Conservation (phyloP, 1,140 invertebrate genomes). For the Diorhabda sublineata region DNA sequence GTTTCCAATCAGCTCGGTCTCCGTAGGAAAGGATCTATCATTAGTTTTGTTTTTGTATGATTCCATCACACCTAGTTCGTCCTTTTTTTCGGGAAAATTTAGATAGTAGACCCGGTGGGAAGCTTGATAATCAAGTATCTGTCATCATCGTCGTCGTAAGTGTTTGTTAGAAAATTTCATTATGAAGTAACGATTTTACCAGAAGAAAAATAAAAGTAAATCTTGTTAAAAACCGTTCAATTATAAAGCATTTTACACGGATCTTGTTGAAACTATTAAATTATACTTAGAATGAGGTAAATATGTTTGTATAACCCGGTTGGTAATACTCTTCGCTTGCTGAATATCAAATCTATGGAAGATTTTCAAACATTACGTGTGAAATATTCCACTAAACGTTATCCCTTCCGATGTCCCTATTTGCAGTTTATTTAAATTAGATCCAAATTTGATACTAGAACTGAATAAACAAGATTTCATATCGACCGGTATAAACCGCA, state of each 20-base stretch:
- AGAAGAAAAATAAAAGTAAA: neutral
- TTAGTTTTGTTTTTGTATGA: no score
- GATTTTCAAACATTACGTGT: neutral
- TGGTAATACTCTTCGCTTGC: conserved; percentile 5
- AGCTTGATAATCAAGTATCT: no score
- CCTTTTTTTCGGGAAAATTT: no score
- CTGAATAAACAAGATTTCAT: conserved; percentile 3
- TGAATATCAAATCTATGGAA: conserved; percentile 14
- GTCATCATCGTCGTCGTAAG: no score
- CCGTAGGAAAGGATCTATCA: no score
- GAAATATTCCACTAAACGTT: conserved; percentile 11
- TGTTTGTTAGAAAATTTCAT: no score
- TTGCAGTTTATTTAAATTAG: conserved; percentile 17
- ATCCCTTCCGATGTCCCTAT: conserved; percentile 14
- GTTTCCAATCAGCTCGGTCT: no score
- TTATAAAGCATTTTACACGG: neutral
- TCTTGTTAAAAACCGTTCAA: neutral
- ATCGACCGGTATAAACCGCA: neutral
- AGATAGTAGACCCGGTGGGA: no score
- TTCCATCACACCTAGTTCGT: no score
- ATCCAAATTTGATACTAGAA: conserved; percentile 2
- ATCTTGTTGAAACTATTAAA: neutral
- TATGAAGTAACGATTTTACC: no score
- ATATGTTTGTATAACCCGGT: conserved; percentile 5
- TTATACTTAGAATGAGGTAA: conserved; percentile 9